A percentile compares a stretch with the other conserved stretches of the same genome.
Evolutionary conservation across 2,888 invertebrate genomes (phyloP).

Genomic region (Watsonalla cultraria): DNA sequence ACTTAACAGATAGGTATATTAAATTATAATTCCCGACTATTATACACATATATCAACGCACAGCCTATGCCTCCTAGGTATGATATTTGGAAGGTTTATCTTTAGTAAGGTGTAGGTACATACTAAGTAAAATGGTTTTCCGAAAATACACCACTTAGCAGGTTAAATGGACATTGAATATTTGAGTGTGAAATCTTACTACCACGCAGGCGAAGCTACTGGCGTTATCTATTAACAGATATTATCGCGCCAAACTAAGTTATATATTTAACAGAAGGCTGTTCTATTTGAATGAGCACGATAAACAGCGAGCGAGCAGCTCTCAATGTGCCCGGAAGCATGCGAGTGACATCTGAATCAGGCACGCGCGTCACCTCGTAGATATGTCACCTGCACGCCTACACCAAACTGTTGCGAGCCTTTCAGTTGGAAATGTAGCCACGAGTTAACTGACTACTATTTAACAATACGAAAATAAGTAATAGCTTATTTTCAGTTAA

Average conservation of each 20-base stretch:
- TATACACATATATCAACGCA: no score
- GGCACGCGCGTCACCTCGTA: constrained; percentile 20
- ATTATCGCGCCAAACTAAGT: background rate
- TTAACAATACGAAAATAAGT: background rate
- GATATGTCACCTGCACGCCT: constrained; percentile 14
- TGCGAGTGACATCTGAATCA: constrained; percentile 50
- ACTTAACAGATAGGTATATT: no score
- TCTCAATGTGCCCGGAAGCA: constrained; percentile 31
- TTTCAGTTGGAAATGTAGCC: background rate
- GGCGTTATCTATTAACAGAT: background rate
- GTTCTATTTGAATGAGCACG: constrained; percentile 12
- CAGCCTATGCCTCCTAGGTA: no score
- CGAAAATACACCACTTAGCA: no score
- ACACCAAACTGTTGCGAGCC: background rate
- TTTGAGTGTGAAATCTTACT: no score
- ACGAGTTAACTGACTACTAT: background rate
- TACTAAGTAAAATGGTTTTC: no score
- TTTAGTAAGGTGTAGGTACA: no score
- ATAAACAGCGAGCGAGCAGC: constrained; percentile 24
- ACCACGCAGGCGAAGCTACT: no score
- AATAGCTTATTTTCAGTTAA: no score
- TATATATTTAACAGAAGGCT: constrained; percentile 1
- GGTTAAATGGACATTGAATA: no score
- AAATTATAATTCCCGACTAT: no score
- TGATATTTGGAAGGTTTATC: no score